Percentiles rank a stretch among this genome's conserved stretches.
phyloP scores from a whole-genome alignment of 2,113 vertebrate genomes.

The Macquaria ambigua region DNA sequence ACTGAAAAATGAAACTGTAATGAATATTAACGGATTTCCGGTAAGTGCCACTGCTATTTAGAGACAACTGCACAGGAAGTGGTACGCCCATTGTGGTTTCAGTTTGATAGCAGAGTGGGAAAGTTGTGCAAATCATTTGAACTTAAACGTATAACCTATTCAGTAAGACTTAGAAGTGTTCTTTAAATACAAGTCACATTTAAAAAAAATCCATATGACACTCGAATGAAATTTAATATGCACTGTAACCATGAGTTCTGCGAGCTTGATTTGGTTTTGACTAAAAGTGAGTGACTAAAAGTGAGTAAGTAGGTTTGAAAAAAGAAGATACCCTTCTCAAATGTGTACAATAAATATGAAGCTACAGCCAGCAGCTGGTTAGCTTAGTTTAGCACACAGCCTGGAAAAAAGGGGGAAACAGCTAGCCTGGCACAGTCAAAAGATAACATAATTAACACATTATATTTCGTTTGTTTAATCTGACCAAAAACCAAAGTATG shows the following conservation, averaged over 20 bases:
- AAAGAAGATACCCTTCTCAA: background rate
- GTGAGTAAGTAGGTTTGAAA: background rate
- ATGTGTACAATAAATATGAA: background rate
- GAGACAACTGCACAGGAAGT: background rate
- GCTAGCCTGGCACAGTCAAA: no score
- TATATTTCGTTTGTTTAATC: background rate
- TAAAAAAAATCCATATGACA: background rate
- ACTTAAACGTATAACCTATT: background rate
- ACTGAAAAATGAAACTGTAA: slow-evolving; percentile 19
- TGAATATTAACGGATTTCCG: background rate
- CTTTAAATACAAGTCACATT: background rate
- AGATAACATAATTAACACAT: background rate
- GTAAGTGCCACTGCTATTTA: background rate
- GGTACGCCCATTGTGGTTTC: background rate
- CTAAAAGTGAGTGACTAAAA: background rate
- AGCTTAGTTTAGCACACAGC: background rate
- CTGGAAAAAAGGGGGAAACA: background rate
- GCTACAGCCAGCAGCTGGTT: background rate
- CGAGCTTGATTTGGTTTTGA: background rate
- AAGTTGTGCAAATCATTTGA: background rate
- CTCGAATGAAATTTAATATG: background rate
- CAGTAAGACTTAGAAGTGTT: background rate
- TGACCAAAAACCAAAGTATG: background rate
- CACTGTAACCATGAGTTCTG: background rate
- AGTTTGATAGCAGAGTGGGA: background rate